phyloP scores from a whole-genome alignment of 2,888 invertebrate genomes.

The Agrochola lota region DNA sequence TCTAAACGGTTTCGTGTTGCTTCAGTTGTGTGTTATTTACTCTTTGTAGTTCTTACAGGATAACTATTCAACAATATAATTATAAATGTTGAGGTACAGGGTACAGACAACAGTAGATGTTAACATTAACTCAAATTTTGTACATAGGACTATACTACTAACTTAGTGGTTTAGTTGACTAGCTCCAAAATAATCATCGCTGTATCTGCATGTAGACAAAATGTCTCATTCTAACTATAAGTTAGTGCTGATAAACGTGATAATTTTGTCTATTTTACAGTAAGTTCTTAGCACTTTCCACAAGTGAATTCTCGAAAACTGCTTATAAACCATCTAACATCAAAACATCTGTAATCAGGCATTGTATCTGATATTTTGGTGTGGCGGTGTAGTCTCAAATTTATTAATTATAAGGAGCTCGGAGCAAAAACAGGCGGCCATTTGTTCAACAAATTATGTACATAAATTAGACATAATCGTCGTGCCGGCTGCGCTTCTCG shows the following conservation, averaged over 20 bases:
- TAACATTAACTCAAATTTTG: not conserved
- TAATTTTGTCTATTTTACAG: not conserved
- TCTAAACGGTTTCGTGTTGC: conserved; percentile 38
- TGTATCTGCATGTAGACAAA: not conserved
- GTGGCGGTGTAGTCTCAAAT: conserved; percentile 59
- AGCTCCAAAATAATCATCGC: too few relatives aligned
- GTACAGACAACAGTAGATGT: not conserved
- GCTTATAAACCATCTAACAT: conserved; percentile 10
- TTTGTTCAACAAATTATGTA: conserved; percentile 76
- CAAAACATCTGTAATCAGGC: conserved; percentile 42
- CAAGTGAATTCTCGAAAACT: not conserved
- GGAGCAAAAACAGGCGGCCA: conserved; percentile 70
- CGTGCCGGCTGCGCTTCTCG: conserved; percentile 67
- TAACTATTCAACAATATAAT: not conserved
- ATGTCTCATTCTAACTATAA: not conserved
- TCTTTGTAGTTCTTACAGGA: conserved; percentile 14
- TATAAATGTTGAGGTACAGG: not conserved
- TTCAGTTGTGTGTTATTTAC: conserved; percentile 31
- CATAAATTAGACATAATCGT: conserved; percentile 77
- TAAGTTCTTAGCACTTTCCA: not conserved
- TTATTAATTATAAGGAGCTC: conserved; percentile 70
- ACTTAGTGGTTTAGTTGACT: not conserved
- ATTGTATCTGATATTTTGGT: conserved; percentile 50
- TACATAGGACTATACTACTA: too few relatives aligned
- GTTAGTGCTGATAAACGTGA: not conserved